Evolutionary conservation across 1,140 invertebrate genomes (phyloP).

Genomic region (Notospermus geniculatus): DNA sequence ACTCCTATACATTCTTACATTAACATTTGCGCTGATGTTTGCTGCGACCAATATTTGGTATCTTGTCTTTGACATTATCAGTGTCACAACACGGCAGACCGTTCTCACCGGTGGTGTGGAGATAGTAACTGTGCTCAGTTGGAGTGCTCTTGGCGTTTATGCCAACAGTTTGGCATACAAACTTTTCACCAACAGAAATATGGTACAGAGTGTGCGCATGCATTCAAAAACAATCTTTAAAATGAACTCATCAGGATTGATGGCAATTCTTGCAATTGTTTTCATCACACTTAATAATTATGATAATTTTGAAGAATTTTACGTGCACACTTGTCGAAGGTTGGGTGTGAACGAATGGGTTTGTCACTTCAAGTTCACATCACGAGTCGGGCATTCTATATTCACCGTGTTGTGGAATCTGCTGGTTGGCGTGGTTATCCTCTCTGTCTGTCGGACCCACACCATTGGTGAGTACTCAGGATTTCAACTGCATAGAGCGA

Average conservation of each 20-base stretch:
- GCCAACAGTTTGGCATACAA: slow-evolving; percentile 41
- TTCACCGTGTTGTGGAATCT: slow-evolving; percentile 54
- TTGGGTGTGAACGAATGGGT: slow-evolving; percentile 41
- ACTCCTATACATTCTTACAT: slow-evolving; percentile 45
- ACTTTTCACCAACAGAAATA: slow-evolving; percentile 50
- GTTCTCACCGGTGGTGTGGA: slow-evolving; percentile 43
- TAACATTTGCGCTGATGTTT: slow-evolving; percentile 34
- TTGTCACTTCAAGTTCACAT: slow-evolving; percentile 48
- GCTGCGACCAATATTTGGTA: slow-evolving; percentile 37
- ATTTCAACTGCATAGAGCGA: too few species aligned
- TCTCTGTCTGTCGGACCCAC: slow-evolving; percentile 57
- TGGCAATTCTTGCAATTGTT: slow-evolving; percentile 35
- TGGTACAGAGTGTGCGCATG: slow-evolving; percentile 52
- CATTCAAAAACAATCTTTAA: slow-evolving; percentile 56
- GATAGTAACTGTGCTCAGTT: slow-evolving; percentile 45
- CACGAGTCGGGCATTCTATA: slow-evolving; percentile 45
- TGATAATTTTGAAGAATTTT: slow-evolving; percentile 31
- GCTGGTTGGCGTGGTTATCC: slow-evolving; percentile 52
- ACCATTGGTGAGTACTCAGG: slow-evolving; percentile 56
- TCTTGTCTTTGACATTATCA: slow-evolving; percentile 48
- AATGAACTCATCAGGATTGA: slow-evolving; percentile 36
- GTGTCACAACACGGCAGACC: slow-evolving; percentile 43
- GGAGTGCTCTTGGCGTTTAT: slow-evolving; percentile 49
- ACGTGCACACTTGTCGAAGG: slow-evolving; percentile 33
- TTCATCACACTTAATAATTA: slow-evolving; percentile 37